A percentile compares a stretch with the other conserved stretches of the same genome.
These are phyloP conservation scores for Corbicula japonica DNA, from an alignment of 2,888 invertebrate species.

Conservation along the genomic window DNA sequence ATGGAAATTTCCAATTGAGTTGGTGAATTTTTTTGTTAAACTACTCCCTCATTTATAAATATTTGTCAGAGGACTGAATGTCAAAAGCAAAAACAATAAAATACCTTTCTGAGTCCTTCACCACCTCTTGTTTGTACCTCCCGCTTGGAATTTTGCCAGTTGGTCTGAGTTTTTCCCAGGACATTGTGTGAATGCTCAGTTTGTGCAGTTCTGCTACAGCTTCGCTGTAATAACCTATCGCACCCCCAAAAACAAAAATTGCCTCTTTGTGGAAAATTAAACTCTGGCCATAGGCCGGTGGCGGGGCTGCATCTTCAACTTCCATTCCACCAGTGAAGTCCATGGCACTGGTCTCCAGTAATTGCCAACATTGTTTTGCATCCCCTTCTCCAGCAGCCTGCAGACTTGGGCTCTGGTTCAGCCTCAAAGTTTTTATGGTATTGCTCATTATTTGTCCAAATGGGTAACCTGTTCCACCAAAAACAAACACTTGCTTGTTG, in stretches of 20 bases:
- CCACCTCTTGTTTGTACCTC: constrained; percentile 72
- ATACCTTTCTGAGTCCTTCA: constrained; percentile 63
- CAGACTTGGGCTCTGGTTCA: constrained; percentile 24
- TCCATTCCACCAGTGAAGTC: constrained; percentile 61
- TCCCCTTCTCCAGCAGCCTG: constrained; percentile 55
- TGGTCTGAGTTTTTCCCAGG: constrained; percentile 89
- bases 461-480: constrained; percentile 97
- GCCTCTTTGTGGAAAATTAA: constrained; percentile 88
- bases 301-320: constrained; percentile 88
- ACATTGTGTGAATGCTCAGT: constrained; percentile 91
- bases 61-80: neutral
- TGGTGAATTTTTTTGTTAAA: neutral
- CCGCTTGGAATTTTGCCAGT: constrained; percentile 67
- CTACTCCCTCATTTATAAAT: neutral
- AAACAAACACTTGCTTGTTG: constrained; percentile 90
- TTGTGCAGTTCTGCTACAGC: constrained; percentile 93
- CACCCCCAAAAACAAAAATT: constrained; percentile 96
- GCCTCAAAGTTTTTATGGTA: constrained; percentile 88
- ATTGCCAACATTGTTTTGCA: constrained; percentile 87
- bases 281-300: constrained; percentile 93
- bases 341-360: constrained; percentile 67
- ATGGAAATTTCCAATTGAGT: too few species aligned
- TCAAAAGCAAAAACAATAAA: neutral
- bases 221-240: constrained; percentile 95
- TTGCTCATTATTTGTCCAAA: constrained; percentile 94